Evolutionary conservation across 2,888 invertebrate genomes (phyloP).

Genomic region (Axea sp.): DNA sequence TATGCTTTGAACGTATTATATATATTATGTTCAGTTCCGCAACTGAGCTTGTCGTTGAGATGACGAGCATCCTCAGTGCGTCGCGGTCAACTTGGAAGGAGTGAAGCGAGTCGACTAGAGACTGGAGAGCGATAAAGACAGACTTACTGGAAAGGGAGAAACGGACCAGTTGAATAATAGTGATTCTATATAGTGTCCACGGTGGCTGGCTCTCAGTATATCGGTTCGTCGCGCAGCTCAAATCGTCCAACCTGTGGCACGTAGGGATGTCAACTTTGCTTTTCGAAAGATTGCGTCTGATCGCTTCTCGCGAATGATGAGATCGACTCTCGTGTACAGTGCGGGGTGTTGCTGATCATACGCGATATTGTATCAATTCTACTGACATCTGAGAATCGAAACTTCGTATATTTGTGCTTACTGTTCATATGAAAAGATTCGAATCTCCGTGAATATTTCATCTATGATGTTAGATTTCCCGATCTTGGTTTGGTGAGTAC

Average conservation of each 20-base stretch:
- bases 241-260: slow-evolving; percentile 57
- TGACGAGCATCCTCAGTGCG: slow-evolving; percentile 42
- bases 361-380: neutral
- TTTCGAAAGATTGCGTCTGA: slow-evolving; percentile 23
- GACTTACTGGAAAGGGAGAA: slow-evolving; percentile 39
- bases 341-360: slow-evolving; percentile 39
- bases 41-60: slow-evolving; percentile 32
- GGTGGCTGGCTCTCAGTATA: slow-evolving; percentile 50
- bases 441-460: slow-evolving; percentile 3
- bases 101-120: slow-evolving; percentile 29
- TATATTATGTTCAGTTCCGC: slow-evolving; percentile 21
- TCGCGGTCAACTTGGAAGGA: slow-evolving; percentile 46
- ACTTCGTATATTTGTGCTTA: neutral
- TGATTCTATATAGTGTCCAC: slow-evolving; percentile 58
- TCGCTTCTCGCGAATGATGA: slow-evolving; percentile 34
- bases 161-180: slow-evolving; percentile 58
- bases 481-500: slow-evolving; percentile 7
- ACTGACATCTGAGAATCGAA: too few species aligned
- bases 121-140: slow-evolving; percentile 48
- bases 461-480: neutral
- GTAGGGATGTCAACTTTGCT: slow-evolving; percentile 32
- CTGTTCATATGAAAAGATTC: slow-evolving; percentile 10
- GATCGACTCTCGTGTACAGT: slow-evolving; percentile 39
- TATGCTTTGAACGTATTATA: too few species aligned
- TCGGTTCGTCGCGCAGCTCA: slow-evolving; percentile 51